Evolutionary conservation across 1,140 invertebrate species (phyloP).

Genomic region (Lasaia peninsularis): DNA sequence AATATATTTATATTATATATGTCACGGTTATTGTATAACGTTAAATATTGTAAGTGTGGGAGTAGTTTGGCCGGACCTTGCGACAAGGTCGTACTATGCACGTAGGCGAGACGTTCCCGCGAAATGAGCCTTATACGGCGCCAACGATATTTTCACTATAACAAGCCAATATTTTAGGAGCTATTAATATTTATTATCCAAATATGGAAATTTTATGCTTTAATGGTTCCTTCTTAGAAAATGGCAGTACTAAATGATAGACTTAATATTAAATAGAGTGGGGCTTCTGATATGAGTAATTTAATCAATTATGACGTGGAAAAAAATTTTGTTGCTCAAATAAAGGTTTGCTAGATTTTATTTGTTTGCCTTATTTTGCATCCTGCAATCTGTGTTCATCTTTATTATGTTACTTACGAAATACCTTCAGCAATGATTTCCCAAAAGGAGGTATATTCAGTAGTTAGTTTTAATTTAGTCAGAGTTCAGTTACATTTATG

Average conservation of each 20-base stretch:
- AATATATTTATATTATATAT: neutral
- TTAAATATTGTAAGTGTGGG: conserved; percentile 33
- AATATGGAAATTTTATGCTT: neutral
- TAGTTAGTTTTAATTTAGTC: no score
- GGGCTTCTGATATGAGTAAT: no score
- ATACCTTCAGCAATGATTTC: no score
- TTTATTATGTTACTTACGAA: no score
- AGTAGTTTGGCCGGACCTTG: conserved; percentile 63
- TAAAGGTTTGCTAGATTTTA: no score
- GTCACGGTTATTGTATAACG: conserved; percentile 2
- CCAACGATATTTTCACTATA: conserved; percentile 22
- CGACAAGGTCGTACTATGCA: conserved; percentile 53
- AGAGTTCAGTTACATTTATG: no score
- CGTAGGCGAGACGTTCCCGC: conserved; percentile 44
- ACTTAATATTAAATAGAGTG: conserved; percentile 24
- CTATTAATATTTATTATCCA: neutral
- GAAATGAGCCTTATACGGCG: conserved; percentile 54
- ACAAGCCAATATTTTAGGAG: neutral
- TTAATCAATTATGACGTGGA: no score
- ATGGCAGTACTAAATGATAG: neutral
- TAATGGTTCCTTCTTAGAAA: neutral
- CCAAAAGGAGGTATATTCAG: no score
- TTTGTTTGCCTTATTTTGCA: no score
- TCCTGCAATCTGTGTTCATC: no score
- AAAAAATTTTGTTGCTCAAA: no score